Conservation (phyloP, 2,113 vertebrate species). For the Spea bombifrons region DNA sequence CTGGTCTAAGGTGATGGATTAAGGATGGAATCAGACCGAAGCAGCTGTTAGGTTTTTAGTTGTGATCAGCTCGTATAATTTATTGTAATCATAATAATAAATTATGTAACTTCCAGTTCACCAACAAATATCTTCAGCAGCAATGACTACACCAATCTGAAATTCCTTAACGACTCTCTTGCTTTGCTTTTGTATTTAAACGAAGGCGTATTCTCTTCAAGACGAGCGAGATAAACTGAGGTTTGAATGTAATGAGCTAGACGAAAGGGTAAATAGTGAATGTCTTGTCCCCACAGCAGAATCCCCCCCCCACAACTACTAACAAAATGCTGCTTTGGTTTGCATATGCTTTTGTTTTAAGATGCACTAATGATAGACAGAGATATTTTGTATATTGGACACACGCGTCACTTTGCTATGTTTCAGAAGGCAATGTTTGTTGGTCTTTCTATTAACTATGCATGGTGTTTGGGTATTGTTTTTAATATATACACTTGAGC, state of each 20-base stretch:
- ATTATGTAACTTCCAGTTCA: neutral
- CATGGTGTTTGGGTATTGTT: no score
- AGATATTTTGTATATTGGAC: neutral
- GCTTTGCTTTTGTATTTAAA: conserved; percentile 68
- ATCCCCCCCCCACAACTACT: conserved; percentile 6
- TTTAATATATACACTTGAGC: no score
- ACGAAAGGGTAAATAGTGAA: conserved; percentile 79
- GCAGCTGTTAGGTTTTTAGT: no score
- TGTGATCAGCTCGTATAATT: neutral
- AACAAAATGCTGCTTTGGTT: conserved; percentile 23
- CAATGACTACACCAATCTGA: neutral
- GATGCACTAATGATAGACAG: neutral
- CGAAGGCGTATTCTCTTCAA: conserved; percentile 74
- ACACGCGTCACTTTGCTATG: no score
- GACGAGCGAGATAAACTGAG: conserved; percentile 81
- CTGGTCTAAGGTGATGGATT: no score
- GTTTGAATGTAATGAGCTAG: conserved; percentile 82
- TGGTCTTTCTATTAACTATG: no score
- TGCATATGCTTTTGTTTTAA: conserved; percentile 10
- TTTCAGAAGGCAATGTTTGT: no score
- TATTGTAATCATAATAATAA: neutral
- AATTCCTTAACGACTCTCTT: conserved; percentile 23
- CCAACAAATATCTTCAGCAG: no score
- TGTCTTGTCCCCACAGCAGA: conserved; percentile 27
- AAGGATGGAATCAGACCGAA: no score